These are phyloP conservation scores for Phoxinus dragarum DNA, from an alignment of 2,797 vertebrate genomes.

Conservation along the genomic window DNA sequence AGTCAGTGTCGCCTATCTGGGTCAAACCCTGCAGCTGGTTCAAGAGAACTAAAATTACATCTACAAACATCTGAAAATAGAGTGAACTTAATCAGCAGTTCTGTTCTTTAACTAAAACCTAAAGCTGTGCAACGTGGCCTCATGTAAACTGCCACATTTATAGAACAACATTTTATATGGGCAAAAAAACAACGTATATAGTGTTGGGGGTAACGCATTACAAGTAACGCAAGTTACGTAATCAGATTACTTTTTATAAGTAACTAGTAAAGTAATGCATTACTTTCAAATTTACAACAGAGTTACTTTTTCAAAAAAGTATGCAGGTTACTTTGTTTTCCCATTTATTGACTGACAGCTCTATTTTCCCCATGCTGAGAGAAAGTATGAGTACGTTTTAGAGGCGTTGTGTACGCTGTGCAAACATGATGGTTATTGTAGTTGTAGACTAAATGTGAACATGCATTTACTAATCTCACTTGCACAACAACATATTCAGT, in stretches of 20 bases:
- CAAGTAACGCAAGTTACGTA: no score
- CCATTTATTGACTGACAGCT: background rate
- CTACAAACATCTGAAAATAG: conserved; percentile 29
- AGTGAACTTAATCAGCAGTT: conserved; percentile 43
- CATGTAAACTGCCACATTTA: background rate
- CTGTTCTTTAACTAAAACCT: conserved; percentile 37
- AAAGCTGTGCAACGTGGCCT: conserved; percentile 3
- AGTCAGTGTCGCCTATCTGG: conserved; percentile 35
- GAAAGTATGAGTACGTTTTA: background rate
- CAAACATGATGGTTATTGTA: background rate
- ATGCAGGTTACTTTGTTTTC: no score
- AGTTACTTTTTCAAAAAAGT: background rate
- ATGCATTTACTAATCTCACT: no score
- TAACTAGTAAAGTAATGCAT: background rate
- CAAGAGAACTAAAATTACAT: conserved; percentile 46
- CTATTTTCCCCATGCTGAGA: background rate
- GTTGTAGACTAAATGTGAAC: no score
- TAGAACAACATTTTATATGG: background rate
- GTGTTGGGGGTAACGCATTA: no score
- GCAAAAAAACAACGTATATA: background rate
- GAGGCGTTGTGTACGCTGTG: background rate
- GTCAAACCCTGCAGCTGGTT: conserved; percentile 27
- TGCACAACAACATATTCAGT: background rate
- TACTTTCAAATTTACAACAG: background rate
- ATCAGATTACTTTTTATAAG: background rate